These are phyloP conservation scores for Rana temporaria DNA, from an alignment of 2,113 vertebrate species.

Conservation along the genomic window DNA sequence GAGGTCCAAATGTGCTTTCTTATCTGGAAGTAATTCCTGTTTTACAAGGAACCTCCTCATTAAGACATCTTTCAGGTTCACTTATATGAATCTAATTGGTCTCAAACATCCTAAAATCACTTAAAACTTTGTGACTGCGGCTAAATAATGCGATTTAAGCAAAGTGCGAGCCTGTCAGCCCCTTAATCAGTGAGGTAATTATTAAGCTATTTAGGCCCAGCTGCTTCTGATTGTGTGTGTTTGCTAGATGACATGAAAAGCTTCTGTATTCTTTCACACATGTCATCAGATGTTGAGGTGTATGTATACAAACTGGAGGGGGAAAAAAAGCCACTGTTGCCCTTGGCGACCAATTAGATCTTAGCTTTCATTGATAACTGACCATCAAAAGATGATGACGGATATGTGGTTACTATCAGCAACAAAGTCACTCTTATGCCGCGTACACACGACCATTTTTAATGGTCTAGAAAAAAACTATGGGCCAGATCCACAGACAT, in stretches of 20 bases:
- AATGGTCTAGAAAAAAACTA: too few species aligned
- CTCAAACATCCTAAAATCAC: conserved; percentile 45
- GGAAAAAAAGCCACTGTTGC: too few species aligned
- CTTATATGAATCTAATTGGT: conserved; percentile 56
- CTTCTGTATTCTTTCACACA: conserved; percentile 26
- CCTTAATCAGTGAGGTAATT: conserved; percentile 50
- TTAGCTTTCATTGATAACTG: too few species aligned
- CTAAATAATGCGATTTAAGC: conserved; percentile 37
- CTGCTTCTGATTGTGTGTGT: conserved; percentile 43
- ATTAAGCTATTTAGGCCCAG: conserved; percentile 58
- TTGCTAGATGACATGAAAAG: conserved; percentile 24
- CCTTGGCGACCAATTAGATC: too few species aligned
- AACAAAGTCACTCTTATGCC: too few species aligned
- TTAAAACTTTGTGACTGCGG: conserved; percentile 48
- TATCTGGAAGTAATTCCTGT: conserved; percentile 55
- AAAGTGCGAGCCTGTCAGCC: conserved; percentile 25
- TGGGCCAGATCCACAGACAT: too few species aligned
- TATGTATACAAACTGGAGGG: too few species aligned
- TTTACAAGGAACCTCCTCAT: conserved; percentile 37
- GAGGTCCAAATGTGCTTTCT: conserved; percentile 40
- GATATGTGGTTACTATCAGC: too few species aligned
- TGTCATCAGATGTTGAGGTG: background rate
- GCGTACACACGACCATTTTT: too few species aligned
- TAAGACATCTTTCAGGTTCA: conserved; percentile 48
- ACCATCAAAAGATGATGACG: too few species aligned